Evolutionary conservation across 2,113 vertebrate genomes (phyloP).

Genomic region (Alces alces): DNA sequence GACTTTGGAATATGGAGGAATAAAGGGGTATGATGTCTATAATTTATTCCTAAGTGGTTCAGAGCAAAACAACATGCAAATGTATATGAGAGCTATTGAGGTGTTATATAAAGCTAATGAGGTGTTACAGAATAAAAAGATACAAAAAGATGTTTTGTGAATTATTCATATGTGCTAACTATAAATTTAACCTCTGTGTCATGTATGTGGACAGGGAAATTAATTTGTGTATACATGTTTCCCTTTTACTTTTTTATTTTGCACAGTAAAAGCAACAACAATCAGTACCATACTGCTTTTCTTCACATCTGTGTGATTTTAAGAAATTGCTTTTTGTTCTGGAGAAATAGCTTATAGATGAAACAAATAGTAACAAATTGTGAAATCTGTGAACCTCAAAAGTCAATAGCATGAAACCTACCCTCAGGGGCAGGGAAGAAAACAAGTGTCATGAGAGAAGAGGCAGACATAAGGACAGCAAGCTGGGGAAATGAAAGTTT

Average conservation of each 20-base stretch:
- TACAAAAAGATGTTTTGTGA: not conserved
- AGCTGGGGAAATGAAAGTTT: slow-evolving; percentile 36
- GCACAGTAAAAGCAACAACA: slow-evolving; percentile 63
- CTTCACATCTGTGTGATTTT: slow-evolving; percentile 75
- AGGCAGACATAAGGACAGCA: slow-evolving; percentile 33
- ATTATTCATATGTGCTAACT: not conserved
- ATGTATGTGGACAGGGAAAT: not conserved
- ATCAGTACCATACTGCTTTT: slow-evolving; percentile 42
- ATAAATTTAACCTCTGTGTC: not conserved
- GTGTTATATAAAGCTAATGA: not conserved
- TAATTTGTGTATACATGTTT: not conserved
- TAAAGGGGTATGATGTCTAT: not conserved
- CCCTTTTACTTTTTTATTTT: slow-evolving; percentile 63
- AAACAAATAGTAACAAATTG: slow-evolving; percentile 52
- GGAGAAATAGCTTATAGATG: slow-evolving; percentile 64
- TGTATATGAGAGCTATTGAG: not conserved
- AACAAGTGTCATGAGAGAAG: slow-evolving; percentile 22
- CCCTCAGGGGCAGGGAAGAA: not conserved
- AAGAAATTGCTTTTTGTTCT: slow-evolving; percentile 79
- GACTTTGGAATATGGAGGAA: not conserved
- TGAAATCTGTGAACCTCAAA: slow-evolving; percentile 50
- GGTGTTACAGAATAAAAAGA: not conserved
- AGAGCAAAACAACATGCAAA: not conserved
- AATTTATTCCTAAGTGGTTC: not conserved
- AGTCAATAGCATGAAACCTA: slow-evolving; percentile 14